These are phyloP conservation scores for Porites cylindrica DNA, from an alignment of 92 coral and sea anemone species.

Conservation along the genomic window DNA sequence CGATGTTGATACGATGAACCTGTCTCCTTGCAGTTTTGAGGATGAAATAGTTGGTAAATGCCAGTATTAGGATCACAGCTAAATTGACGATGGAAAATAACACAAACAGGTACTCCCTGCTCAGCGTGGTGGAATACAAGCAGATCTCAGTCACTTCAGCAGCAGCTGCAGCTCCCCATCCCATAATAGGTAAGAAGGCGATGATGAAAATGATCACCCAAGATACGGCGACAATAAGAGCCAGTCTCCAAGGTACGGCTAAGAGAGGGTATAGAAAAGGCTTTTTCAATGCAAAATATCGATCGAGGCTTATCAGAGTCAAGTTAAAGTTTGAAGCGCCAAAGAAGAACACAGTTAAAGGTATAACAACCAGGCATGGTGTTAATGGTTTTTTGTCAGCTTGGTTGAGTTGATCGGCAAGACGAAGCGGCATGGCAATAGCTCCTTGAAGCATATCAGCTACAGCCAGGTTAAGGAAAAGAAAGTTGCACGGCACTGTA, in stretches of 20 bases:
- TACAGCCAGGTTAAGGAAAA: conserved; percentile 93
- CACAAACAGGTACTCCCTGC: conserved; percentile 74
- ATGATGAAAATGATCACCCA: conserved; percentile 75
- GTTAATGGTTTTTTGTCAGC: conserved; percentile 74
- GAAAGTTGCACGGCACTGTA: conserved; percentile 72
- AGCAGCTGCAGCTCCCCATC: conserved; percentile 77
- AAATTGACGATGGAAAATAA: conserved; percentile 88
- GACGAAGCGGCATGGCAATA: conserved; percentile 88
- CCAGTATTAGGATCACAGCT: conserved; percentile 68
- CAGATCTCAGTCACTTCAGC: conserved; percentile 80
- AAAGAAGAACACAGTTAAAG: conserved; percentile 88
- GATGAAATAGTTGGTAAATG: conserved; percentile 81
- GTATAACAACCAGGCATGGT: conserved; percentile 88
- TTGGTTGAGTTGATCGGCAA: conserved; percentile 83
- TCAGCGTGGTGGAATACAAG: conserved; percentile 80
- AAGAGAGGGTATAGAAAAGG: conserved; percentile 79
- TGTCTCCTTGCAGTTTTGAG: conserved; percentile 85
- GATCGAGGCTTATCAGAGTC: conserved; percentile 87
- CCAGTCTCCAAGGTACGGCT: conserved; percentile 66
- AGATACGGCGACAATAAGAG: conserved; percentile 35
- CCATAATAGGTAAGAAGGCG: conserved; percentile 79
- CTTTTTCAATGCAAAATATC: conserved; percentile 83
- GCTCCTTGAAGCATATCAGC: conserved; percentile 94
- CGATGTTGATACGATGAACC: conserved; percentile 75
- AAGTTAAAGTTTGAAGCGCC: conserved; percentile 90